These are phyloP conservation scores for Halcyon badia DNA, from an alignment of 2,797 vertebrate genomes.

Conservation along the genomic window DNA sequence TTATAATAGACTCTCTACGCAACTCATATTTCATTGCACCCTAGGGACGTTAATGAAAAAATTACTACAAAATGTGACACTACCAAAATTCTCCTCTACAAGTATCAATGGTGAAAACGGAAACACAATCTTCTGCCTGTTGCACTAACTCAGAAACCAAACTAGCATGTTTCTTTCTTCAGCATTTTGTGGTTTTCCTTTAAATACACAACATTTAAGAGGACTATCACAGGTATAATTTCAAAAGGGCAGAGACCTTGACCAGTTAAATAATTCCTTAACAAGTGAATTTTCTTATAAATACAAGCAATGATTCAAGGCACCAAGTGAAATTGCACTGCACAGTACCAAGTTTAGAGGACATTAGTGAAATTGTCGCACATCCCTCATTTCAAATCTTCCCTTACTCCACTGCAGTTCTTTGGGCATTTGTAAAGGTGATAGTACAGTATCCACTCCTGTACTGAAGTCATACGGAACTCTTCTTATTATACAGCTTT, in stretches of 20 bases:
- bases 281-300: not conserved
- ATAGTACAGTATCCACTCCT: not conserved
- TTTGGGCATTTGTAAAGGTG: not conserved
- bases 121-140: not conserved
- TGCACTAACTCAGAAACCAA: not conserved
- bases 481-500: not conserved
- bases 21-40: conserved; percentile 4
- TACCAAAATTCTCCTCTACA: not conserved
- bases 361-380: not conserved
- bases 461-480: not conserved
- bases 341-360: not conserved
- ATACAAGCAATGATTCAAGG: not conserved
- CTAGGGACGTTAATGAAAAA: conserved; percentile 38
- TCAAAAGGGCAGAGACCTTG: not conserved
- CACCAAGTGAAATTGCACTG: not conserved
- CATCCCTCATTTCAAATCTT: not conserved
- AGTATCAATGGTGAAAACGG: not conserved
- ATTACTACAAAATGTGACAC: not conserved
- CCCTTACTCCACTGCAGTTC: not conserved
- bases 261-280: not conserved
- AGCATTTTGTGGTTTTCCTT: not conserved
- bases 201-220: not conserved
- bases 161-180: not conserved
- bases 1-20: conserved; percentile 8
- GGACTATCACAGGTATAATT: accelerated